Percentiles rank a stretch among this genome's conserved stretches.
Evolutionary conservation across 2,888 invertebrate species (phyloP).

Genomic region (Mesopsocus fuscifrons): DNA sequence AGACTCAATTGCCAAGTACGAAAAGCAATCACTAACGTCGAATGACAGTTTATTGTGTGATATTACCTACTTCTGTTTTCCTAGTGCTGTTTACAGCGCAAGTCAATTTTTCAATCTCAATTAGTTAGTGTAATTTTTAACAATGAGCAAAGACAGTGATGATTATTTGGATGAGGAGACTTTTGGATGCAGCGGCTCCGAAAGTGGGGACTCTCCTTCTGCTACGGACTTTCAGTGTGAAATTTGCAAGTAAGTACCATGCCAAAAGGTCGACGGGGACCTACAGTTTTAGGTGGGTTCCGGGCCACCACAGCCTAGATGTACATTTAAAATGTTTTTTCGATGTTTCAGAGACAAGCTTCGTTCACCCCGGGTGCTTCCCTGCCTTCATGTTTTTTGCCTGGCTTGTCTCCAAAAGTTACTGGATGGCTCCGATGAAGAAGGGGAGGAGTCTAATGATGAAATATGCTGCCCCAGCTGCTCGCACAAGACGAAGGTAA

Average conservation of each 20-base stretch:
- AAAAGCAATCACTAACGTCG: too few relatives aligned
- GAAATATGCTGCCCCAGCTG: constrained; percentile 61
- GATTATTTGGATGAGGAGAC: constrained; percentile 7
- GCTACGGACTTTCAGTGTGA: background rate
- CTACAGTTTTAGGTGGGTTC: too few relatives aligned
- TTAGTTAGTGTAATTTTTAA: background rate
- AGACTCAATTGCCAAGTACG: too few relatives aligned
- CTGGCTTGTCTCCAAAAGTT: constrained; percentile 75
- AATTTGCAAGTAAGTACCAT: constrained; percentile 14
- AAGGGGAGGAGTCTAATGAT: constrained; percentile 37
- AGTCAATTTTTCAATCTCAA: background rate
- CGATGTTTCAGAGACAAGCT: constrained; percentile 51
- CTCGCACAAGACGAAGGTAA: constrained; percentile 66
- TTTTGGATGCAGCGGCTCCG: background rate
- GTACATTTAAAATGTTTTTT: too few relatives aligned
- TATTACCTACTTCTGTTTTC: too few relatives aligned
- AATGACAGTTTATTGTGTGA: too few relatives aligned
- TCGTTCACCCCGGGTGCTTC: constrained; percentile 67
- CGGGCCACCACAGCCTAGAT: too few relatives aligned
- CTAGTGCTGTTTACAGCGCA: too few relatives aligned
- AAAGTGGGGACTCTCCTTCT: background rate
- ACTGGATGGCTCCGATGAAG: constrained; percentile 49
- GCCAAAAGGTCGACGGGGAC: too few relatives aligned
- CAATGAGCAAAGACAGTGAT: constrained; percentile 1
- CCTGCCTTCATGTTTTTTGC: constrained; percentile 91